Evolutionary conservation across 64 coral and sea anemone species (phyloP).

Genomic region (Pachyseris speciosa): DNA sequence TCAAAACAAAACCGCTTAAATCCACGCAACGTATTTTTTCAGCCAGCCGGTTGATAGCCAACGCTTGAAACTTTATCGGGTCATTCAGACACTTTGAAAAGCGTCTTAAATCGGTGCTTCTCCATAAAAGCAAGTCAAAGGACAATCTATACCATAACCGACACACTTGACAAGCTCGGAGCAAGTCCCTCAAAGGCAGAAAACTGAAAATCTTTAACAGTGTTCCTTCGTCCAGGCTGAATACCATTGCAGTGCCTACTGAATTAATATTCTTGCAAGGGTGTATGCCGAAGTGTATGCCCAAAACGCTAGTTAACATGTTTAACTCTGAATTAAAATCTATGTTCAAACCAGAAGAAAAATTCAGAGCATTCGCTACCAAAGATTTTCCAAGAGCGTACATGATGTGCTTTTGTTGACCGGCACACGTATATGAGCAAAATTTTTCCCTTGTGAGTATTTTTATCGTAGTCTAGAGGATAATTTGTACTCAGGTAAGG

Average conservation of each 20-base stretch:
- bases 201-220: slow-evolving; percentile 65
- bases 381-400: too few species aligned
- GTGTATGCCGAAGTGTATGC: too few species aligned
- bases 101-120: slow-evolving; percentile 51
- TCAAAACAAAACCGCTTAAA: slow-evolving; percentile 69
- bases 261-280: too few species aligned
- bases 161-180: slow-evolving; percentile 51
- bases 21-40: slow-evolving; percentile 32
- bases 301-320: neutral
- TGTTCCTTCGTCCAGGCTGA: slow-evolving; percentile 38
- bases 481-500: neutral
- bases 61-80: slow-evolving; percentile 10
- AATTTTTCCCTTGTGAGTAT: neutral
- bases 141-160: slow-evolving; percentile 68
- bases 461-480: neutral
- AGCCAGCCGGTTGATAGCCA: slow-evolving; percentile 7
- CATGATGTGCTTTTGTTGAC: neutral
- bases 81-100: slow-evolving; percentile 52
- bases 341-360: neutral
- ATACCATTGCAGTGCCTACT: neutral
- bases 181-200: slow-evolving; percentile 53
- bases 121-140: slow-evolving; percentile 66
- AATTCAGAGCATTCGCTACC: neutral
- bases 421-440: neutral
- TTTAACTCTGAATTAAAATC: neutral